These are phyloP conservation scores for Helleia helle DNA, from an alignment of 2,888 invertebrate genomes.

Conservation along the genomic window DNA sequence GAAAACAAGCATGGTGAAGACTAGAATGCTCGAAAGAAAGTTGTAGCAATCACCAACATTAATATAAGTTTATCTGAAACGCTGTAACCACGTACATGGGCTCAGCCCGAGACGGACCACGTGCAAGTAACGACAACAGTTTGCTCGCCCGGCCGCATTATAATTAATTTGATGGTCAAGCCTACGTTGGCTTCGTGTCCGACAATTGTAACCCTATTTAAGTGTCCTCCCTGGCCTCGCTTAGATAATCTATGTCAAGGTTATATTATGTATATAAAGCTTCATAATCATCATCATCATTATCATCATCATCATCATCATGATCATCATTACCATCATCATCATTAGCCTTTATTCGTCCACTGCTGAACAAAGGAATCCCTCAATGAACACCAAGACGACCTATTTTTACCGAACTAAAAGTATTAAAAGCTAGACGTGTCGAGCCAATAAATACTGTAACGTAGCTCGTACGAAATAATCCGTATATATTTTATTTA, in stretches of 20 bases:
- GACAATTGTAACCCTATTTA: constrained; percentile 20
- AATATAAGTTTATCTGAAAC: too few relatives aligned
- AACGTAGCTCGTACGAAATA: too few relatives aligned
- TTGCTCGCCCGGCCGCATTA: constrained; percentile 39
- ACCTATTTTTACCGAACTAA: too few relatives aligned
- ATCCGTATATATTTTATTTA: too few relatives aligned
- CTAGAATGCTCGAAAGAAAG: too few relatives aligned
- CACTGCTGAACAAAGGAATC: too few relatives aligned
- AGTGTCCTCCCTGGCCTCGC: constrained; percentile 7
- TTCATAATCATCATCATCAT: too few relatives aligned
- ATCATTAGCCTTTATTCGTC: background rate
- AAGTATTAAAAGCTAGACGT: too few relatives aligned
- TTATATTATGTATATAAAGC: background rate
- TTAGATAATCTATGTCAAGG: constrained; percentile 3
- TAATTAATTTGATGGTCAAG: constrained; percentile 52
- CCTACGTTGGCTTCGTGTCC: constrained; percentile 19
- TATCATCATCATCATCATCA: background rate
- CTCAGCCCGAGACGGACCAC: constrained; percentile 27
- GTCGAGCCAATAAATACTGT: too few relatives aligned
- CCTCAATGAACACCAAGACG: too few relatives aligned
- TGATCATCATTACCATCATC: background rate
- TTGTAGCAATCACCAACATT: too few relatives aligned
- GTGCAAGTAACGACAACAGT: constrained; percentile 56
- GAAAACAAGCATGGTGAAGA: too few relatives aligned
- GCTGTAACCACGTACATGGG: constrained; percentile 12